Conservation (phyloP, 2,797 vertebrate genomes). For the Acrossocheilus wenchowensis region DNA sequence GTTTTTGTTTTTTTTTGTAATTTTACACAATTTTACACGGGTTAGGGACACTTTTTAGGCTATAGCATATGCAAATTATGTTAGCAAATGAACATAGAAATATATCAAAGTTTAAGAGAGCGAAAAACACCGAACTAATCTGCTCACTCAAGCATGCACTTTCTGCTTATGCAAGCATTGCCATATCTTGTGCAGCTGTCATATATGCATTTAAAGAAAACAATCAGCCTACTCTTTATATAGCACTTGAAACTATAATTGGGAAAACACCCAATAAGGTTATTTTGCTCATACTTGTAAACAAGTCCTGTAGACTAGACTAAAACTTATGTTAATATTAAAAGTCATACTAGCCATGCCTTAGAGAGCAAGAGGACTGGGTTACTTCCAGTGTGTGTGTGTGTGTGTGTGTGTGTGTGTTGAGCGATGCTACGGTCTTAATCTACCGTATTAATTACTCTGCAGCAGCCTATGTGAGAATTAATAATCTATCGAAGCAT, state of each 20-base stretch:
- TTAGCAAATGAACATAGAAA: neutral
- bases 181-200: neutral
- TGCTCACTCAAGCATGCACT: neutral
- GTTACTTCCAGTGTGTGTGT: neutral
- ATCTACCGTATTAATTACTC: neutral
- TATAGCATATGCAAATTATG: neutral
- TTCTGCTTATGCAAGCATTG: too few relatives aligned
- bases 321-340: neutral
- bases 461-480: neutral
- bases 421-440: neutral
- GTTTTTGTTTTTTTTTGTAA: too few relatives aligned
- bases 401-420: too few relatives aligned
- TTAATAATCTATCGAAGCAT: neutral
- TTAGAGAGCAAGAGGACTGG: neutral
- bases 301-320: neutral
- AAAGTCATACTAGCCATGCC: slow-evolving; percentile 13
- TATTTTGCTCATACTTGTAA: neutral
- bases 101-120: neutral
- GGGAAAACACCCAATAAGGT: neutral
- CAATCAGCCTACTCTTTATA: neutral
- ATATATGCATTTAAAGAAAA: neutral
- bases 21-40: neutral
- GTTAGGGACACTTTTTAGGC: neutral
- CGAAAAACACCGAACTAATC: neutral
- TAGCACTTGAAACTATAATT: neutral